Evolutionary conservation across 2,797 vertebrate genomes (phyloP), one percentile per base, ranked within the genome.

Genomic region (Perodicticus potto): DNA sequence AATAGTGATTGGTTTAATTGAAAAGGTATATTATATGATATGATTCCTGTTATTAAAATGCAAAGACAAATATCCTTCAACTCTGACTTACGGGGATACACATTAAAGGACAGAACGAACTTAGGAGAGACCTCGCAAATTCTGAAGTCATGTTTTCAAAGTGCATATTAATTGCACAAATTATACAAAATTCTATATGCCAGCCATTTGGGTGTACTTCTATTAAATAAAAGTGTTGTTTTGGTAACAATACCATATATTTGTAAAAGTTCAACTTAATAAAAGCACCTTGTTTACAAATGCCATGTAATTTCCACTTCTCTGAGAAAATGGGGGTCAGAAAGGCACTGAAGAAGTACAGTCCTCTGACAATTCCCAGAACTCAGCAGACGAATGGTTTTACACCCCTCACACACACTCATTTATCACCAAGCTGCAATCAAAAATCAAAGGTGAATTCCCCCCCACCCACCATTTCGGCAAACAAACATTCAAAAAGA

Each of bases 281-380:
- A 89, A 96, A 96, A 95, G 83, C 40, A 78, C 77, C 43, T 70
- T 97, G 83, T 96, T 97, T 96, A 96, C 40, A 91, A 95, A 95
- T 53, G 65, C 10, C 61, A 65, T 25, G 37, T 76, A 69, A 67
- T 96, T 95, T 96, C 96, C 83, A 95, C 96, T 94, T 95, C 77
- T 95, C 86, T 82, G 83, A 93, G 92, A 96, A 96, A 97, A 94
- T 61, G 49, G 67, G 76, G 76, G 86, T 95, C 91, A 97, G 86
- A 63, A 91, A 95, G 83, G 78, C 84, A 95, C 1, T 40, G 74
- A 40, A 89, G 90, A 97, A 95, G 95, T 95, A 86, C 88, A 96
- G 94, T 76, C 45, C 72, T 86, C 55, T 93, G 96, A 97, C 72
- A 78, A 70, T 84, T 87, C 87, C 95, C 97, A 97, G 96, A 94